phyloP scores from a whole-genome alignment of 92 coral and sea anemone species.

The Parazoanthus darwini region DNA sequence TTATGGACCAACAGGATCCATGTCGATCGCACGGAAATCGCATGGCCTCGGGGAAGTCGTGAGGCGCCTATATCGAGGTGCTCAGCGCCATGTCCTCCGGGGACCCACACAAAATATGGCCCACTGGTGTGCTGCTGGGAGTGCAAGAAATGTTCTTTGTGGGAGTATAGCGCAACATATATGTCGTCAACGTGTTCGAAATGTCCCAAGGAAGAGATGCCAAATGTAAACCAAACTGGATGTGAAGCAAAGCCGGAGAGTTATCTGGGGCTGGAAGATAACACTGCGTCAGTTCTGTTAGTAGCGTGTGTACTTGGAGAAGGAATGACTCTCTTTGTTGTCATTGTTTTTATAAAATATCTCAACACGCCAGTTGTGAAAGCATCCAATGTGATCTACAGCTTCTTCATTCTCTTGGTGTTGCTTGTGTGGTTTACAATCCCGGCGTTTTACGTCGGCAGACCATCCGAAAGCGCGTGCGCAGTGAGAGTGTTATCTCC shows the following conservation, averaged over 20 bases:
- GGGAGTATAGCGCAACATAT: constrained; percentile 55
- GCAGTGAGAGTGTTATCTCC: constrained; percentile 66
- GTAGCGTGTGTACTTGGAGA: constrained; percentile 72
- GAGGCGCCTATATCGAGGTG: constrained; percentile 66
- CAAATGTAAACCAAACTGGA: constrained; percentile 61
- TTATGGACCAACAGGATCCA: not conserved
- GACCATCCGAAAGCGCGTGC: constrained; percentile 69
- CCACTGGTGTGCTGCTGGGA: constrained; percentile 70
- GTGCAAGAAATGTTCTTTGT: constrained; percentile 75
- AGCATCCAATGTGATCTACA: constrained; percentile 78
- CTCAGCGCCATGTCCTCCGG: constrained; percentile 66
- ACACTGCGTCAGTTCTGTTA: constrained; percentile 54
- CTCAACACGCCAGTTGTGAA: constrained; percentile 87
- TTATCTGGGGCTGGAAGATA: constrained; percentile 50
- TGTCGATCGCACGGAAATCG: constrained; percentile 30
- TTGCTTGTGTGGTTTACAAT: constrained; percentile 70
- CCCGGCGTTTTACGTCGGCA: constrained; percentile 74
- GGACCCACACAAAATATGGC: constrained; percentile 52
- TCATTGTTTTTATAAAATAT: constrained; percentile 74
- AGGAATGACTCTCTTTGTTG: constrained; percentile 61
- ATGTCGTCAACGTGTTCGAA: constrained; percentile 53
- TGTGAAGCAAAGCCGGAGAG: constrained; percentile 70
- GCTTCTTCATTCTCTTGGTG: constrained; percentile 68
- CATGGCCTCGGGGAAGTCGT: constrained; percentile 62
- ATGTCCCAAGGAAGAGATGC: constrained; percentile 67